Conservation (phyloP, 2,797 vertebrate genomes). For the Thamnophis elegans region DNA sequence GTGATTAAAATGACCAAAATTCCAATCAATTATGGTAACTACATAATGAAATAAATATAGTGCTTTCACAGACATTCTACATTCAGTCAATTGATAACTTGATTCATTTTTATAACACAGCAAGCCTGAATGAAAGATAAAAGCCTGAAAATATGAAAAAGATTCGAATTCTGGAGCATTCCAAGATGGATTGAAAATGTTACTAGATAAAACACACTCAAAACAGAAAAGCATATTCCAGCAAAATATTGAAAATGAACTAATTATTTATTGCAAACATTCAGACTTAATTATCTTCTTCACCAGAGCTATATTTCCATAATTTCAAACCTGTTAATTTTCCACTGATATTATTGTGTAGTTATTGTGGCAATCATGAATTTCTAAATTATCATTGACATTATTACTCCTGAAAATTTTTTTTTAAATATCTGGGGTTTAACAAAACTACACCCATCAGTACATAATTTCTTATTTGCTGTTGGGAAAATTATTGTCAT, state of each 20-base stretch:
- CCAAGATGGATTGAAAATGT: slow-evolving; percentile 45
- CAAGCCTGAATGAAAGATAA: slow-evolving; percentile 60
- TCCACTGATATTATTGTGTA: slow-evolving; percentile 14
- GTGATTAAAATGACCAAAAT: slow-evolving; percentile 48
- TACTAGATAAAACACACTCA: slow-evolving; percentile 32
- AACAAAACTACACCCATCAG: neutral
- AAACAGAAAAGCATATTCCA: slow-evolving; percentile 47
- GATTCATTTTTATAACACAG: slow-evolving; percentile 65
- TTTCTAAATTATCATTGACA: neutral
- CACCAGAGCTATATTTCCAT: slow-evolving; percentile 17
- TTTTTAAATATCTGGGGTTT: neutral
- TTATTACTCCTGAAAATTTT: neutral
- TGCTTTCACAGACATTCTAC: slow-evolving; percentile 61
- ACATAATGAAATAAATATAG: slow-evolving; percentile 61
- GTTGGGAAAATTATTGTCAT: neutral
- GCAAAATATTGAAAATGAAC: slow-evolving; percentile 44
- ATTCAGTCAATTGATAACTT: slow-evolving; percentile 61
- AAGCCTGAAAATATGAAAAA: slow-evolving; percentile 24
- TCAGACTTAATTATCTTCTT: neutral
- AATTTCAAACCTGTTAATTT: slow-evolving; percentile 21
- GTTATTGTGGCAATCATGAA: slow-evolving; percentile 22
- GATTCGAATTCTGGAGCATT: slow-evolving; percentile 56
- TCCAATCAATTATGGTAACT: slow-evolving; percentile 60
- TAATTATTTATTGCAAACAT: slow-evolving; percentile 41
- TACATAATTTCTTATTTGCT: neutral